Evolutionary conservation across 2,113 vertebrate species (phyloP).

Genomic region (Dasyurus viverrinus): DNA sequence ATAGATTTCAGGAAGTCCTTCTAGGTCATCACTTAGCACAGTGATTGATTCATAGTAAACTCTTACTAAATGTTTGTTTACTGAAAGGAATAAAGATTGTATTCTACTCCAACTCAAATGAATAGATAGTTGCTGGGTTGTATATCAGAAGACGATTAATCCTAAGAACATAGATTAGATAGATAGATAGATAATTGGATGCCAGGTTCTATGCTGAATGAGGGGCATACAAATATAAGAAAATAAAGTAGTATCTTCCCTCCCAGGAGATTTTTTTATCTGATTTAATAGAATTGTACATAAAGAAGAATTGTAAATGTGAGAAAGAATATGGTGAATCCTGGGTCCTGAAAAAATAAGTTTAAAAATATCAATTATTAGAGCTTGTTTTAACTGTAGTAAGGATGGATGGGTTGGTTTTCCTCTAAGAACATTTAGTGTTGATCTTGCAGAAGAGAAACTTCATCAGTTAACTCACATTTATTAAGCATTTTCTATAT

Average conservation of each 20-base stretch:
- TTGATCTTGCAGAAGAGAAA: slow-evolving; percentile 23
- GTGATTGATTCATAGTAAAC: neutral
- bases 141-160: neutral
- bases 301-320: neutral
- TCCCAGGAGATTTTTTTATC: neutral
- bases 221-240: neutral
- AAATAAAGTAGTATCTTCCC: neutral
- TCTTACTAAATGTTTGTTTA: neutral
- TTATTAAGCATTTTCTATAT: neutral
- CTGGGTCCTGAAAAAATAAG: neutral
- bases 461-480: slow-evolving; percentile 30
- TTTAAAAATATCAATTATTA: neutral
- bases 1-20: neutral
- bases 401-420: neutral
- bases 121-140: neutral
- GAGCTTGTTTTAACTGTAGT: neutral
- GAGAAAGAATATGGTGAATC: neutral
- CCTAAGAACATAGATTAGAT: neutral
- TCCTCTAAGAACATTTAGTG: slow-evolving; percentile 14
- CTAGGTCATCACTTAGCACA: neutral
- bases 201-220: no score
- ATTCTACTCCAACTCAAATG: neutral
- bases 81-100: neutral
- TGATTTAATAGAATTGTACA: neutral
- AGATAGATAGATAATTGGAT: neutral